Conservation (phyloP, 2,113 vertebrate genomes). For the Hirundichthys speculiger region DNA sequence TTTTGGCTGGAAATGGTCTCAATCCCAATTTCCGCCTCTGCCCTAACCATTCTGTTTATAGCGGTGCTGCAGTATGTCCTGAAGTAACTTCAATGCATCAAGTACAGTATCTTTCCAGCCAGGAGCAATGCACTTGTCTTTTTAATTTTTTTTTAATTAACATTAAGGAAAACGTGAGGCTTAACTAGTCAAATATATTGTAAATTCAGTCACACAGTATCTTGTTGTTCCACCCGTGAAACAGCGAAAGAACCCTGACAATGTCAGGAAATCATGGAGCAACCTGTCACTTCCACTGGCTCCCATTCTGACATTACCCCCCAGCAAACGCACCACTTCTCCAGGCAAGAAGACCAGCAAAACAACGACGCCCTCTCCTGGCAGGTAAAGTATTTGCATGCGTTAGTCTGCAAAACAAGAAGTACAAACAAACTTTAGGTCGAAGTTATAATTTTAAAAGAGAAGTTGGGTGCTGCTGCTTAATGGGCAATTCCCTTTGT, state of each 20-base stretch:
- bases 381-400: slow-evolving; percentile 81
- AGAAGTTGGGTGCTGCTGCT: background rate
- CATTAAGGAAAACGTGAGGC: too few relatives aligned
- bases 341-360: slow-evolving; percentile 83
- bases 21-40: too few relatives aligned
- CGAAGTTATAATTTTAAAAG: background rate
- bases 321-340: slow-evolving; percentile 81
- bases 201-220: background rate
- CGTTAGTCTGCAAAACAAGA: background rate
- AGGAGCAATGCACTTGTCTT: too few relatives aligned
- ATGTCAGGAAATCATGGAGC: slow-evolving; percentile 85
- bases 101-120: too few relatives aligned
- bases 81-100: too few relatives aligned
- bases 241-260: slow-evolving; percentile 80
- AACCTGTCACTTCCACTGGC: slow-evolving; percentile 79
- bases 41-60: too few relatives aligned
- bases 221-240: slow-evolving; percentile 43
- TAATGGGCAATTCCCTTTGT: background rate
- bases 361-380: slow-evolving; percentile 82
- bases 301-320: slow-evolving; percentile 69
- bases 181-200: too few relatives aligned
- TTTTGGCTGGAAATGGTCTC: too few relatives aligned
- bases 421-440: background rate
- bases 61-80: too few relatives aligned
- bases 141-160: too few relatives aligned